Conservation (phyloP, 2,113 vertebrate genomes). For the Siphamia tubifer region DNA sequence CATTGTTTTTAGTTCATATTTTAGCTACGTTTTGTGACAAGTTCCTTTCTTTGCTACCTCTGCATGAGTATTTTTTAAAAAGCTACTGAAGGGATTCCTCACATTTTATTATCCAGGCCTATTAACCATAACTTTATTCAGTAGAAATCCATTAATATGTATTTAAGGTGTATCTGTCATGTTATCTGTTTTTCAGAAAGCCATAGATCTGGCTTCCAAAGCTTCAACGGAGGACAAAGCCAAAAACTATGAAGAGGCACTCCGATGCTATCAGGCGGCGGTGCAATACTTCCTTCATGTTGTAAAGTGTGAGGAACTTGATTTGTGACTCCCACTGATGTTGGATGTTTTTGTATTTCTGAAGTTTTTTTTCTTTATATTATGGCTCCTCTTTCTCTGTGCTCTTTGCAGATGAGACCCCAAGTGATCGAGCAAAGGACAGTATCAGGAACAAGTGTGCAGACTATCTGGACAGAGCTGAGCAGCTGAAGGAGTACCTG, state of each 20-base stretch:
- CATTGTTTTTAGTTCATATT: too few species aligned
- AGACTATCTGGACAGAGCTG: constrained; percentile 93
- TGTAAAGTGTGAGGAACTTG: constrained; percentile 88
- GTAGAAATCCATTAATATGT: too few species aligned
- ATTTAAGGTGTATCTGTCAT: too few species aligned
- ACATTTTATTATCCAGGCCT: too few species aligned
- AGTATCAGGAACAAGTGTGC: constrained; percentile 91
- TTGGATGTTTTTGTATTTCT: background rate
- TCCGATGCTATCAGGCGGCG: constrained; percentile 87
- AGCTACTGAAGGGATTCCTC: too few species aligned
- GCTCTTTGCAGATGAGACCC: constrained; percentile 84
- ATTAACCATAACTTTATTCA: background rate
- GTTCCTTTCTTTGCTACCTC: too few species aligned
- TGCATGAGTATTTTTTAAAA: too few species aligned
- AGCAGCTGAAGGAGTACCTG: constrained; percentile 94
- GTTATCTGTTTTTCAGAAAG: constrained; percentile 82
- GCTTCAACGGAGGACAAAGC: constrained; percentile 94
- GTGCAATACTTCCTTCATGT: constrained; percentile 95
- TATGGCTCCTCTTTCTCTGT: background rate
- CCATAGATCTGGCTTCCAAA: constrained; percentile 93
- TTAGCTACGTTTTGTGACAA: too few species aligned
- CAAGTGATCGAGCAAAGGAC: constrained; percentile 87
- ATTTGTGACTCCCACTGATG: background rate
- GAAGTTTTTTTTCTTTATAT: too few species aligned
- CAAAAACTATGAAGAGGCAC: constrained; percentile 94